Evolutionary conservation across 2,113 vertebrate species (phyloP), one percentile per base, ranked within the genome.

Genomic region (Cryptomyrus ogoouensis): DNA sequence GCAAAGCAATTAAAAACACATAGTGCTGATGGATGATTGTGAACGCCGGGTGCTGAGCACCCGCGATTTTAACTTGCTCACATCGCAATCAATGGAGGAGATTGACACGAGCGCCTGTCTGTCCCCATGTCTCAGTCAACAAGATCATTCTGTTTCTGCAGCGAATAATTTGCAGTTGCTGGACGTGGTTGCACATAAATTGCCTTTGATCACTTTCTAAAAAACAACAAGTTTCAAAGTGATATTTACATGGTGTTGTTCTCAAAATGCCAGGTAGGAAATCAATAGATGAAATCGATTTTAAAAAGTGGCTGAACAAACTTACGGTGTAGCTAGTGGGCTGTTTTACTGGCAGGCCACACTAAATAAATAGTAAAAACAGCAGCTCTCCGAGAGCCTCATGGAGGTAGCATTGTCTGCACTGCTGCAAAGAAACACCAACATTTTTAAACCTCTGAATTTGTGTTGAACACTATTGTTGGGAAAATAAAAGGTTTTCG

Each of bases 1-100:
- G 66, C 17, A 31, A 88, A 17, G 88, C 88, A 70, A 47, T 88
- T 88, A 88, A 66, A 88, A 88, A 70, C 88, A 88, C 88, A 74
- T 88, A 74, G 88, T 49, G 88, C 42, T 70, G 88, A 88, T 74
- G 12, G 44, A 49, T 88, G 88, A 44, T 62, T 49, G 15, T 58
- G 12, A 21, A 74, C 8, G 3, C 39, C 10, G 56, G 56, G 35
- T 44, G 87, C 53, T 39, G 39, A 70, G n/a, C 35, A 49, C 21
- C 24, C 3, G 19, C 31, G 5, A 19, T 70, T 70, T 70, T 70
- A 49, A 56, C 86, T 53, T 17, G 44, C 49, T 13, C n/a, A 47
- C 44, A 6, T 52, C 13, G 17, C 27, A 39, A 44, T 42, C 24
- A 52, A 87, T 35, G 5, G 47, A 2, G 49, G 27, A 24, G 66